These are phyloP conservation scores for Gymnothorax javanicus DNA, from an alignment of 2,797 vertebrate species.

Conservation along the genomic window DNA sequence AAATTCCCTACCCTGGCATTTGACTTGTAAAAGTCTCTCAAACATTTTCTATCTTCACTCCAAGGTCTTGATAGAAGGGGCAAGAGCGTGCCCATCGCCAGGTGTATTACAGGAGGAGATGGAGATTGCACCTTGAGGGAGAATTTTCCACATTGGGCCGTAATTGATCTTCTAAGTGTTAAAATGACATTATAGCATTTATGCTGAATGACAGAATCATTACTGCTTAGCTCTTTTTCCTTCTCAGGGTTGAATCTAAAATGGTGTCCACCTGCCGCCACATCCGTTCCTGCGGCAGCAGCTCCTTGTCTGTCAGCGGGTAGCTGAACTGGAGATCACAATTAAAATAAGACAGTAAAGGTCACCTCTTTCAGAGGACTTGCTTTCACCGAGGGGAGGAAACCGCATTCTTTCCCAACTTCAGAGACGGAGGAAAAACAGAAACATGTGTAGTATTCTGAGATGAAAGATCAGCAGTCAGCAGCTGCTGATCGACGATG, in stretches of 20 bases:
- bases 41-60: background rate
- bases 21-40: background rate
- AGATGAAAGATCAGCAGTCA: background rate
- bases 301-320: conserved; percentile 1
- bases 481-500: background rate
- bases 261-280: conserved; percentile 1
- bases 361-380: background rate
- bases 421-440: background rate
- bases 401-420: background rate
- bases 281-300: background rate
- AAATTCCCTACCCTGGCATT: background rate
- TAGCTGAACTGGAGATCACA: conserved; percentile 6
- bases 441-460: background rate
- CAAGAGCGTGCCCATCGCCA: conserved; percentile 1
- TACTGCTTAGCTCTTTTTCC: conserved; percentile 13
- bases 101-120: conserved; percentile 1
- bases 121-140: conserved; percentile 1
- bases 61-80: background rate
- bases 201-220: conserved; percentile 33
- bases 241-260: background rate
- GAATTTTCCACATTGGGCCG: background rate
- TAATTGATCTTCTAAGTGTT: conserved; percentile 29
- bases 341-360: conserved; percentile 20
- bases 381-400: background rate
- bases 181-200: conserved; percentile 29